phyloP scores from a whole-genome alignment of 2,888 invertebrate genomes.

The Aleiodes leptofemur region DNA sequence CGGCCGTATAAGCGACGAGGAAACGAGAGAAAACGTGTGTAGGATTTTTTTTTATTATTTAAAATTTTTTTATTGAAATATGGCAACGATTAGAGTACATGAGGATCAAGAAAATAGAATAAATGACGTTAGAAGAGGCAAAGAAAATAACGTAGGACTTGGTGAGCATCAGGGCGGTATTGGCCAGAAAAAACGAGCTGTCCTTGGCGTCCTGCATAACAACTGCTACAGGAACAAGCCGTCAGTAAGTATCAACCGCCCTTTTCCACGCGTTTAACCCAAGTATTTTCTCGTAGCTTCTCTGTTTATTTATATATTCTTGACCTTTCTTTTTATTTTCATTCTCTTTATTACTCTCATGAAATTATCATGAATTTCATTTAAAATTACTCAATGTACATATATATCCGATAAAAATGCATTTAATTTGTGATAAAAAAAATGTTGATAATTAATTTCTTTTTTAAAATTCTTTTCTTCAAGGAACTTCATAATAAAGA shows the following conservation, averaged over 20 bases:
- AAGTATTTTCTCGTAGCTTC: background rate
- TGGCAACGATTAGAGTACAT: slow-evolving; percentile 87
- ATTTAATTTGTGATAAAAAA: too few relatives aligned
- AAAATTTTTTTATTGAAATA: slow-evolving; percentile 66
- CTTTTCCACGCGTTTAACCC: background rate
- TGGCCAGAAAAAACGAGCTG: slow-evolving; percentile 78
- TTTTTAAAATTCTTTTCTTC: slow-evolving; percentile 1
- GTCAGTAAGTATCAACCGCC: slow-evolving; percentile 76
- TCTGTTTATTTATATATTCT: slow-evolving; percentile 5
- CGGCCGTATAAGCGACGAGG: background rate
- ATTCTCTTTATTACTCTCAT: background rate
- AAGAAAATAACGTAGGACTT: slow-evolving; percentile 76
- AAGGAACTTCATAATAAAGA: slow-evolving; percentile 68
- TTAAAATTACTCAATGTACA: too few relatives aligned
- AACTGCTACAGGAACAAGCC: slow-evolving; percentile 78
- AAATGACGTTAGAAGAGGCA: slow-evolving; percentile 75
- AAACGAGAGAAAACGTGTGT: slow-evolving; percentile 7
- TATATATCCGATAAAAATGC: too few relatives aligned
- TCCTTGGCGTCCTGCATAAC: slow-evolving; percentile 81
- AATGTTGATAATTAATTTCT: too few relatives aligned
- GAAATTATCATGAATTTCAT: slow-evolving; percentile 3
- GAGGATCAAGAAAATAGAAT: slow-evolving; percentile 87
- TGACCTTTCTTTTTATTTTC: background rate
- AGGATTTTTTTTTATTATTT: slow-evolving; percentile 23
- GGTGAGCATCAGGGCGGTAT: slow-evolving; percentile 50